These are phyloP conservation scores for Chionis minor DNA, from an alignment of 2,113 vertebrate species.

Conservation along the genomic window DNA sequence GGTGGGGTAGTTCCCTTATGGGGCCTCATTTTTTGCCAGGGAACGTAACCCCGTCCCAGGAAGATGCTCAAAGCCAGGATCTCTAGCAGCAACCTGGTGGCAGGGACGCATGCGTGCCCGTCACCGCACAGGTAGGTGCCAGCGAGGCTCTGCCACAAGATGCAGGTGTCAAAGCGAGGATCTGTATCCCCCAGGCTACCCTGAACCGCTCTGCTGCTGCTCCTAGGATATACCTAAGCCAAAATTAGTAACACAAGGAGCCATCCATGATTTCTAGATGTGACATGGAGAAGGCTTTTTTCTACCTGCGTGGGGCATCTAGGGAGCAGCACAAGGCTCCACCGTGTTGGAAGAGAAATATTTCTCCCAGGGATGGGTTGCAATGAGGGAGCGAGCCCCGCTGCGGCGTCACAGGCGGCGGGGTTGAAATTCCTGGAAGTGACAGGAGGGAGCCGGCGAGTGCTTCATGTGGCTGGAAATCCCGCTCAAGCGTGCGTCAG, in stretches of 20 bases:
- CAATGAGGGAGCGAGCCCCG: neutral
- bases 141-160: neutral
- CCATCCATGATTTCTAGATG: neutral
- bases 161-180: neutral
- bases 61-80: neutral
- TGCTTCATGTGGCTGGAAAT: neutral
- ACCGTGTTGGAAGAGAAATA: fast-evolving
- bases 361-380: fast-evolving
- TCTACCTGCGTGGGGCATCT: neutral
- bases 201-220: neutral
- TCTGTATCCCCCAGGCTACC: neutral
- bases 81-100: neutral
- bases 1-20: neutral
- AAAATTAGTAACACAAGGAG: neutral
- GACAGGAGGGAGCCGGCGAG: neutral
- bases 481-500: fast-evolving
- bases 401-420: neutral
- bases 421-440: neutral
- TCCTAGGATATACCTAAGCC: neutral
- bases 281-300: fast-evolving
- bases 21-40: neutral
- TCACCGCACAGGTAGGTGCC: neutral
- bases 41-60: neutral
- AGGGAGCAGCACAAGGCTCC: neutral
- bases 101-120: fast-evolving